phyloP scores from a whole-genome alignment of 2,888 invertebrate genomes.

The Ariolimax columbianus region DNA sequence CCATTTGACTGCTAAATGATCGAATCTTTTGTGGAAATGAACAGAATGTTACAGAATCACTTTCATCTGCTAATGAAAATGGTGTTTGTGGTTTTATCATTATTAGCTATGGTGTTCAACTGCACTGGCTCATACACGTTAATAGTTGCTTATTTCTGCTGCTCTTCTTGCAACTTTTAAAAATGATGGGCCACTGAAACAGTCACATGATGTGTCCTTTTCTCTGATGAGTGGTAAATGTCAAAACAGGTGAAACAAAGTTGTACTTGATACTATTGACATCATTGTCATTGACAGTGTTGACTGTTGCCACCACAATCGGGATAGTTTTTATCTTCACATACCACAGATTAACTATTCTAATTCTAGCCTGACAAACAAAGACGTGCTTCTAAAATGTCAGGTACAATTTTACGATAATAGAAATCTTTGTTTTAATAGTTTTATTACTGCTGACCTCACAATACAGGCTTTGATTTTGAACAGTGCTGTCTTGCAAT shows the following conservation, averaged over 20 bases:
- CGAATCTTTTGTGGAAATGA: conserved; percentile 67
- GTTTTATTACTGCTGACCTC: conserved; percentile 71
- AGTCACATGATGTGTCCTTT: conserved; percentile 54
- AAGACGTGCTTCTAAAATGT: conserved; percentile 70
- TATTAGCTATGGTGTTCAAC: conserved; percentile 48
- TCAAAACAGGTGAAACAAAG: conserved; percentile 76
- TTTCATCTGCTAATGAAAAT: conserved; percentile 57
- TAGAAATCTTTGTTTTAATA: conserved; percentile 71
- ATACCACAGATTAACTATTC: conserved; percentile 57
- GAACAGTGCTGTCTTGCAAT: conserved; percentile 78
- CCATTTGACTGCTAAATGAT: conserved; percentile 47
- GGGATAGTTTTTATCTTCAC: conserved; percentile 74
- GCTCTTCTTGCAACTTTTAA: conserved; percentile 56
- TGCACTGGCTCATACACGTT: conserved; percentile 47
- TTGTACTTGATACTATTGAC: conserved; percentile 73
- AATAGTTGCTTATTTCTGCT: conserved; percentile 38
- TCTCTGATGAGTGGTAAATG: conserved; percentile 59
- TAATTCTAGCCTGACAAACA: conserved; percentile 71
- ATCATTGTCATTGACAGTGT: no score
- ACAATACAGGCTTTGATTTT: conserved; percentile 68
- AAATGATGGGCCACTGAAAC: conserved; percentile 57
- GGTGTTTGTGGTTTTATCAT: conserved; percentile 69
- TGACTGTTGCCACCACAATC: no score
- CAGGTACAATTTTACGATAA: conserved; percentile 67
- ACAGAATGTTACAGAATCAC: conserved; percentile 71